These are phyloP conservation scores for Phalacrocorax brasilianus DNA, from an alignment of 2,113 vertebrate genomes.

Conservation along the genomic window DNA sequence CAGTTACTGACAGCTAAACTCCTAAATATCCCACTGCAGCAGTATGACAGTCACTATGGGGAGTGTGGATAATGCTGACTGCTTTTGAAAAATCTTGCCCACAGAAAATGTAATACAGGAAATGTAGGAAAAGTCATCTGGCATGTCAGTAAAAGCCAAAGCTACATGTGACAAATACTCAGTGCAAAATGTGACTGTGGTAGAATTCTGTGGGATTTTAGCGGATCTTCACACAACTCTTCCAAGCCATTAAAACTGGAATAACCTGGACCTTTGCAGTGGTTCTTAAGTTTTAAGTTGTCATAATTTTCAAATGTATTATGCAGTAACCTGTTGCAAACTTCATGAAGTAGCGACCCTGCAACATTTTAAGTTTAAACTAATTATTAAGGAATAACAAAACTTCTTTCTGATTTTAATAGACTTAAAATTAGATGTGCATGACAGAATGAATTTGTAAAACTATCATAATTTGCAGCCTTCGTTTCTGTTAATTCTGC, in stretches of 20 bases:
- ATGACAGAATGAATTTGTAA: no score
- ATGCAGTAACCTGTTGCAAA: neutral
- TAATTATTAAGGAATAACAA: neutral
- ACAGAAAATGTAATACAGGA: neutral
- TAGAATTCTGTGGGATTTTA: neutral
- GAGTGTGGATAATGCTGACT: neutral
- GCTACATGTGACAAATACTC: neutral
- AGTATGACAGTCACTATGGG: neutral
- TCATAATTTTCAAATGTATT: neutral
- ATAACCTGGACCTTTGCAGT: neutral
- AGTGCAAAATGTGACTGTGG: neutral
- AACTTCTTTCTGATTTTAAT: neutral
- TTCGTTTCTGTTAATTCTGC: neutral
- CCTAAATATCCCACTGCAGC: neutral
- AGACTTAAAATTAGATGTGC: neutral
- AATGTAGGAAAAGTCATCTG: neutral
- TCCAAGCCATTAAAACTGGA: neutral
- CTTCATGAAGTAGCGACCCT: neutral
- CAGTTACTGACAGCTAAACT: neutral
- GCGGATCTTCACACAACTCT: neutral
- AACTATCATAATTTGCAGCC: neutral
- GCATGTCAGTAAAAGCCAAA: neutral
- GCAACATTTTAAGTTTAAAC: neutral
- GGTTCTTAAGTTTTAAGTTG: neutral
- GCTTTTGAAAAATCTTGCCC: neutral